phyloP scores from a whole-genome alignment of 2,113 vertebrate species.

The Paratilapia polleni region DNA sequence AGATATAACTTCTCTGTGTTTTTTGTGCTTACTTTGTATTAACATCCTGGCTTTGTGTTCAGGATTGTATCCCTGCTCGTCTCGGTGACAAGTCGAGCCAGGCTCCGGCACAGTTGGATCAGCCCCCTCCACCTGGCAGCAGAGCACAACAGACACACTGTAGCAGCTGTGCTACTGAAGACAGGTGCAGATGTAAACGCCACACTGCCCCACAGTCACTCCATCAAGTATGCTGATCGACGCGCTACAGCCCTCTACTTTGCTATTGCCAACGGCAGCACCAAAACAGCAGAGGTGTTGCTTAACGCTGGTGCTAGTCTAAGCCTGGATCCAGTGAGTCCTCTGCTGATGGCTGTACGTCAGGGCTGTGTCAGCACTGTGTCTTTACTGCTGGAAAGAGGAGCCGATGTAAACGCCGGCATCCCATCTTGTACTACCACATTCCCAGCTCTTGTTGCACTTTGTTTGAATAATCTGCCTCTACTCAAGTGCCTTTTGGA shows the following conservation, averaged over 20 bases:
- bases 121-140: constrained; percentile 93
- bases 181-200: constrained; percentile 90
- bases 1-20: not conserved
- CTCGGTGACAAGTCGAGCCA: constrained; percentile 88
- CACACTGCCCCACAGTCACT: constrained; percentile 81
- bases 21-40: not conserved
- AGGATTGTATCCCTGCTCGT: constrained; percentile 91
- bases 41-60: constrained; percentile 32
- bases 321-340: constrained; percentile 86
- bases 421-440: constrained; percentile 84
- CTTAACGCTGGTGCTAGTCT: constrained; percentile 88
- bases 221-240: constrained; percentile 86
- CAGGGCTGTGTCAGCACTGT: constrained; percentile 85
- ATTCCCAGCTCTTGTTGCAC: constrained; percentile 90
- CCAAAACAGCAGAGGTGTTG: constrained; percentile 83
- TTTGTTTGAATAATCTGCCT: constrained; percentile 86
- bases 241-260: constrained; percentile 89
- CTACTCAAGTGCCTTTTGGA: constrained; percentile 91
- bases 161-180: constrained; percentile 86
- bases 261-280: constrained; percentile 85
- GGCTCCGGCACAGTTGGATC: constrained; percentile 88
- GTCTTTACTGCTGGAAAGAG: constrained; percentile 88
- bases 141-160: constrained; percentile 84
- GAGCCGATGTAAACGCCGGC: constrained; percentile 85
- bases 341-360: constrained; percentile 88